Base-by-base conservation (phyloP, 2,888 invertebrate genomes). In the Drosophila longiperda region DNA sequence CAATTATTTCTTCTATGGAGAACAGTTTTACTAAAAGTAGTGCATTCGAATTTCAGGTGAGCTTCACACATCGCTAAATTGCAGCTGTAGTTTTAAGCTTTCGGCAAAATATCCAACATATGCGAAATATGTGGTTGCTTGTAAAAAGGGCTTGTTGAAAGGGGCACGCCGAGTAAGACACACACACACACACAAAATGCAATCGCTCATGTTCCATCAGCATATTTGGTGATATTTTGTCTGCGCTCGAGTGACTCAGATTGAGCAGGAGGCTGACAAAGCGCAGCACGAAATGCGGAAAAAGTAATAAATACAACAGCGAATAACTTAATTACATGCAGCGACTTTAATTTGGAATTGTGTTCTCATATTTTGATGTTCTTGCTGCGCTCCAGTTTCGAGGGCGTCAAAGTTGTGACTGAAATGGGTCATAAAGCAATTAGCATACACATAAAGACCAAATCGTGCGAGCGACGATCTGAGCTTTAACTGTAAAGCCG, bases 401-500 rank as follows among this genome's bases (percentile, higher is more conserved):
- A 60, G 65, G 61, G 66, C 58, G 38, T 59, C 66, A 59, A 73
- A 70, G 66, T 74, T 75, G 58, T 57, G 20, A 63, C 63, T 40
- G 45, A 86, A 79, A 76, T 88, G 82, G 87, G 87, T 82, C 86
- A 87, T 79, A 81, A 84, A 80, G 74, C 73, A 87, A 87, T 87
- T 86, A 87, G 73, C 83, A 64, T 74, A 75, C 71, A 76, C 66
- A 71, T 80, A 73, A 65, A 76, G 75, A 69, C 64, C 71, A 83
- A 85, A 83, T 83, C 81, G 69, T 64, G 77, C 71, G 83, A 73
- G 78, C 54, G 80, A 78, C 62, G 70, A 66, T 65, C 70, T 59
- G 53, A 69, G 75, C 54, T 75, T 78, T 82, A 85, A 87, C 85
- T 83, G 87, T 86, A 83, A 85, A 83, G 79, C 79, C 82, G 75